Conservation (phyloP, 2,113 vertebrate species). For the Synodontis membranacea region DNA sequence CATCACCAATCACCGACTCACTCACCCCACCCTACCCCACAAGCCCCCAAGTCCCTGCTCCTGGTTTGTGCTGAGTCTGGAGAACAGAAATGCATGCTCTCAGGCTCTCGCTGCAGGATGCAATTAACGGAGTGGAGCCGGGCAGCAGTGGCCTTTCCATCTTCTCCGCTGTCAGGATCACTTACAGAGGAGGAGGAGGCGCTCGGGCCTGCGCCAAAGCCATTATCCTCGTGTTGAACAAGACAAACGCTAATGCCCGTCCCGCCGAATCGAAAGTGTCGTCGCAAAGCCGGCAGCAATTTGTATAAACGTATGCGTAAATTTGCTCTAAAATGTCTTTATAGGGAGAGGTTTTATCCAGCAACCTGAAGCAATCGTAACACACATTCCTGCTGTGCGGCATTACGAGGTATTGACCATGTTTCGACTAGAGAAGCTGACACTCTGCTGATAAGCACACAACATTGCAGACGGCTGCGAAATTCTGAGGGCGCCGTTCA, state of each 20-base stretch:
- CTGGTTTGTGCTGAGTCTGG: slow-evolving; percentile 52
- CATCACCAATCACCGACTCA: slow-evolving; percentile 31
- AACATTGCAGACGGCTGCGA: neutral
- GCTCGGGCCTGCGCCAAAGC: slow-evolving; percentile 37
- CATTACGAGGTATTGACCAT: neutral
- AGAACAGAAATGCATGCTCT: slow-evolving; percentile 24
- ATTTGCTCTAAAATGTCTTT: slow-evolving; percentile 50
- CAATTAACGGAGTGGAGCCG: slow-evolving; percentile 39
- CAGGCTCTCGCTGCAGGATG: slow-evolving; percentile 39
- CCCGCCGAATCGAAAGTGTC: slow-evolving; percentile 50
- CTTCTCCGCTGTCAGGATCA: slow-evolving; percentile 50
- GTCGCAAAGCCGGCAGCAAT: slow-evolving; percentile 39
- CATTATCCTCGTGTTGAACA: slow-evolving; percentile 56
- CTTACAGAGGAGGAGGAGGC: slow-evolving; percentile 45
- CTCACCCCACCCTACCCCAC: neutral
- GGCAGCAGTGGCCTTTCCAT: slow-evolving; percentile 43
- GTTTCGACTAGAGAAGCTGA: neutral
- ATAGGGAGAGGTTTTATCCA: too few species aligned
- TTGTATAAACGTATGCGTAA: slow-evolving; percentile 49
- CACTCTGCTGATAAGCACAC: neutral
- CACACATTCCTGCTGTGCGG: neutral
- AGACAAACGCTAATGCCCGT: slow-evolving; percentile 54
- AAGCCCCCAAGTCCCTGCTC: slow-evolving; percentile 27
- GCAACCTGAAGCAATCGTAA: neutral
- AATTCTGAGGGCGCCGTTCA: neutral